Evolutionary conservation across 30 jellyfish, hydroid and myxozoan species (phyloP), one percentile per base, ranked within the genome.

Genomic region (Aurelia sp.): DNA sequence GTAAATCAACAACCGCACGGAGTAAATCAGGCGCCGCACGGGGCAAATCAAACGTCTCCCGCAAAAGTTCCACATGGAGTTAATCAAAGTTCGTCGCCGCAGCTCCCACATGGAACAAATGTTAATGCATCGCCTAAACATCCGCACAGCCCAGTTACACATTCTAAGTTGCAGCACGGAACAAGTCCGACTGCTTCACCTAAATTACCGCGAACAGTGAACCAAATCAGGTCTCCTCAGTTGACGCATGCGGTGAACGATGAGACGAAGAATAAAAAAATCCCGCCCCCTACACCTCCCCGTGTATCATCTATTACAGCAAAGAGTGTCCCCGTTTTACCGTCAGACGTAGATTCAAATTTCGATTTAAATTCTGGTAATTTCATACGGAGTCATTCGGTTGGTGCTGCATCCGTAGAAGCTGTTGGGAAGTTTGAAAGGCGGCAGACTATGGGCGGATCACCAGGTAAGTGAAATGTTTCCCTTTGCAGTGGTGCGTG

Each of bases 271-370:
- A 82, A 51, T 62, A 92, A 87, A 55, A 85, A 80, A 59, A 72
- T 85, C 1, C 97, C 97, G 40, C 97, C 99, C 1, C 99, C 99
- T 19, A 97, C 99, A 11, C 99, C 99, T 9, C 99, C 99, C 12
- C 92, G 99, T 40, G 89, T 82, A 7, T 81, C 97, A 0, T 90
- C 97, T 5, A 90, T 90, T 5, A 70, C 97, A 11, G 68, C 91
- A 2, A 81, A 73, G 74, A 90, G 97, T 55, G 91, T 74, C 4
- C 97, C 94, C 4, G 96, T 88, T 4, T 53, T 84, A 55, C 81
- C 88, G 40, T 72, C 93, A 3, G 93, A 84, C 55, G 40, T 15
- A 24, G 93, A 73, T 64, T 67, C 63, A 11, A 27, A 20, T 44
- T 13, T 44, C 13, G 81, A 72, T 30, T 63, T 81, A 40, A 24